A percentile compares a stretch with the other conserved stretches of the same genome.
These are phyloP conservation scores for Apostichopus leukothele DNA, from an alignment of 53 echinoderm and acorn worm genomes.

Conservation along the genomic window DNA sequence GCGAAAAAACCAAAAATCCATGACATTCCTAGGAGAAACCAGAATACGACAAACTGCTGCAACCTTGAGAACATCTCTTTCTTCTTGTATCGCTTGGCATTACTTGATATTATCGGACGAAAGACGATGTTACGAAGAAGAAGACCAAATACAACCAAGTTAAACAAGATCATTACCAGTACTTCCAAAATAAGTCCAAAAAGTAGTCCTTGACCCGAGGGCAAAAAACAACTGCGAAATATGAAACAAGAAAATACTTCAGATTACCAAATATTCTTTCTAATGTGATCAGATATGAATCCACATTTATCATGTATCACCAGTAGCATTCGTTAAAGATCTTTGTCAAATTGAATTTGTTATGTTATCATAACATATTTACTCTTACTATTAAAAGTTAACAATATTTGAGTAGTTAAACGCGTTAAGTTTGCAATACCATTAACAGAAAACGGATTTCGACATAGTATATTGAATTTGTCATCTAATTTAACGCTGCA, in stretches of 20 bases:
- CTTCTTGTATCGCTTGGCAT: not conserved
- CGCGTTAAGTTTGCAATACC: no score
- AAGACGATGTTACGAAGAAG: constrained; percentile 7
- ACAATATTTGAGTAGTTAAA: no score
- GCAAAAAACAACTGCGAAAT: not conserved
- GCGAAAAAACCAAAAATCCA: not conserved
- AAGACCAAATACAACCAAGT: not conserved
- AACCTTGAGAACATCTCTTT: not conserved
- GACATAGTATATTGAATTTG: no score
- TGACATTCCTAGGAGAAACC: constrained; percentile 1
- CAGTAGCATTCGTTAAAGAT: no score
- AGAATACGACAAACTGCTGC: not conserved
- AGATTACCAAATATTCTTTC: no score
- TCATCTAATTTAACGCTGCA: no score
- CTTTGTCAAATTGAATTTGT: no score
- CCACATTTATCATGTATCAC: no score
- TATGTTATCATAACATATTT: no score
- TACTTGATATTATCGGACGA: not conserved
- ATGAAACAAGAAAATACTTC: not conserved
- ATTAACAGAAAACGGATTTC: no score
- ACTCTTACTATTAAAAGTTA: no score
- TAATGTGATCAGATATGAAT: no score
- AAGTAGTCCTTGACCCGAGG: not conserved
- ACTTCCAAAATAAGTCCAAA: not conserved
- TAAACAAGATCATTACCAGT: not conserved